phyloP scores from a whole-genome alignment of 1,140 invertebrate genomes.

The Spodoptera frugiperda region DNA sequence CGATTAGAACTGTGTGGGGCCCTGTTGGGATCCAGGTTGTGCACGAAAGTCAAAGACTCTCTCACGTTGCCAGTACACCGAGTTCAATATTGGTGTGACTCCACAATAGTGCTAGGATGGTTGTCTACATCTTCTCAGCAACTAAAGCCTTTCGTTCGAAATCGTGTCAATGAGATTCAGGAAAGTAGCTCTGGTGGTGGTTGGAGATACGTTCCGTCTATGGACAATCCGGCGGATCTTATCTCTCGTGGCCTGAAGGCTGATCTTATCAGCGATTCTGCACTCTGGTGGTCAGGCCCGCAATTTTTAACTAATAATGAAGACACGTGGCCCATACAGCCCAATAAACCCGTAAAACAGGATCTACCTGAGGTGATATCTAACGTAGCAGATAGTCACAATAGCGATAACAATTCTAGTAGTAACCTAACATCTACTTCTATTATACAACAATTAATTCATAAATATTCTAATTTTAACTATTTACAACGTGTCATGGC shows the following conservation, averaged over 20 bases:
- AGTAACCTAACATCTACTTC: background rate
- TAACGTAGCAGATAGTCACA: background rate
- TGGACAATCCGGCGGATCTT: constrained; percentile 25
- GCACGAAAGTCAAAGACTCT: too few species aligned
- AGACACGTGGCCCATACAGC: constrained; percentile 37
- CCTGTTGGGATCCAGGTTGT: too few species aligned
- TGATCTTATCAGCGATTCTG: constrained; percentile 12
- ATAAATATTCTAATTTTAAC: constrained; percentile 32
- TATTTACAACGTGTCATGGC: constrained; percentile 35
- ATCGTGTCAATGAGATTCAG: too few species aligned
- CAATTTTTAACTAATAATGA: constrained; percentile 36
- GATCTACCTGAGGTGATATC: constrained; percentile 9
- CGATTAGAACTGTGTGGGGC: too few species aligned
- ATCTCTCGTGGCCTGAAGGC: constrained; percentile 23
- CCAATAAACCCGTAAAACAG: constrained; percentile 23
- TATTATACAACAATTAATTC: constrained; percentile 10
- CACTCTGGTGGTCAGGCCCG: constrained; percentile 37
- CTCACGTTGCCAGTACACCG: too few species aligned
- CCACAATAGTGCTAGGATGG: too few species aligned
- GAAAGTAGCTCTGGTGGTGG: background rate
- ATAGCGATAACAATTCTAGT: background rate
- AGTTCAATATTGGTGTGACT: too few species aligned
- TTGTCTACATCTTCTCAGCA: too few species aligned
- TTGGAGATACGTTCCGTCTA: constrained; percentile 31
- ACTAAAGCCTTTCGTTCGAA: too few species aligned